Conservation (phyloP, 2,113 vertebrate species). For the Hemicordylus capensis region DNA sequence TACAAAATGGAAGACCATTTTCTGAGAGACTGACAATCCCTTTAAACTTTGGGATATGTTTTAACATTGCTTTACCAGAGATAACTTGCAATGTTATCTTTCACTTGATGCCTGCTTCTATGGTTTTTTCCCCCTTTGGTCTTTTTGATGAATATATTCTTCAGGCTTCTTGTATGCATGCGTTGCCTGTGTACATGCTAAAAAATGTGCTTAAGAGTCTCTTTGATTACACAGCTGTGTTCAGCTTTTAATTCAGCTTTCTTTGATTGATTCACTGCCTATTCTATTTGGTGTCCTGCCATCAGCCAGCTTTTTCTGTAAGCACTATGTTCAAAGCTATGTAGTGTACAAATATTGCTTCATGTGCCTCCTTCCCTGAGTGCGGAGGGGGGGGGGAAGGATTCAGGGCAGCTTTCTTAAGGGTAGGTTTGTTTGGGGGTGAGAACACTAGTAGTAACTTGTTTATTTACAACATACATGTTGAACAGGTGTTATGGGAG, state of each 20-base stretch:
- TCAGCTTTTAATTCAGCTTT: conserved; percentile 30
- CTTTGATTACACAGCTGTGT: conserved; percentile 46
- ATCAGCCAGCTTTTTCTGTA: conserved; percentile 31
- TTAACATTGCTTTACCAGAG: conserved; percentile 34
- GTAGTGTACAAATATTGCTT: not conserved
- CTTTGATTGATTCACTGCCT: conserved; percentile 41
- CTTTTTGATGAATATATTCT: conserved; percentile 43
- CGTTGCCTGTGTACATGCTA: conserved; percentile 23
- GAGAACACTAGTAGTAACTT: not conserved
- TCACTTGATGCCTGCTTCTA: conserved; percentile 32
- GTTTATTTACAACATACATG: not conserved
- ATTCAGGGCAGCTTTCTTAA: not conserved
- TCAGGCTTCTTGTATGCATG: conserved; percentile 18
- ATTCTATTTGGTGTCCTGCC: conserved; percentile 19
- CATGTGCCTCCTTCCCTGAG: not conserved
- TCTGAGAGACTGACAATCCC: conserved; percentile 49
- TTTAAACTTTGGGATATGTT: conserved; percentile 48
- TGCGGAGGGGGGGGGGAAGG: too few species aligned
- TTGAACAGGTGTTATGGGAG: not conserved
- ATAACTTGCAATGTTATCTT: conserved; percentile 55
- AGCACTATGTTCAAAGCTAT: not conserved
- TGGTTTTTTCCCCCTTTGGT: conserved; percentile 46
- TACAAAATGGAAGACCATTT: conserved; percentile 57
- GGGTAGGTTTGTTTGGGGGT: not conserved
- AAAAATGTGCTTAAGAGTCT: conserved; percentile 36